Base-by-base conservation (phyloP, 1,140 invertebrate genomes). In the Centruroides sculpturatus region DNA sequence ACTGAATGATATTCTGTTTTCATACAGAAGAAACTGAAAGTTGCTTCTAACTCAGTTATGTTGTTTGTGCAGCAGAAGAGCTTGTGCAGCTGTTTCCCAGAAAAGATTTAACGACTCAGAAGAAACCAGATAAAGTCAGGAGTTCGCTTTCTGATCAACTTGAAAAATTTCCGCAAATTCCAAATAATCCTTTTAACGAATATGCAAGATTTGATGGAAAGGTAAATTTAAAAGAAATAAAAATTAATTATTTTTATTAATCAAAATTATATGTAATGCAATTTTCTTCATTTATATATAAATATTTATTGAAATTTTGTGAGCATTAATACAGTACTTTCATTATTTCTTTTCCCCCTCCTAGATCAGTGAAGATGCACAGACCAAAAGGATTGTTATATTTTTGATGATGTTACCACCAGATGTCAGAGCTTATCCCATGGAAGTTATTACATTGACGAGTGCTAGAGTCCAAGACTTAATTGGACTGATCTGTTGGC, bases 401-500 rank as follows among this genome's bases (percentile, higher is more conserved):
- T 97, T 87, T 70, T 80, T 95, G 70, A 89, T 85, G 55, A 89
- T 95, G 84, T 73, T 91, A 12, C 81, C 85, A 36, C 81, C 83
- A 60, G 82, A 85, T 50, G 81, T 89, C 64, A 79, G 89, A 61
- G 82, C 82, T 63, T 94, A 91, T 78, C 92, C 92, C 1, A 76
- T 96, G 69, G 78, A 83, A 69, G 82, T 96, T 23, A 81, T 81
- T 65, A 85, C 93, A 47, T 76, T 91, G 59, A 80, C 84, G 36
- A 83, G 79, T 68, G 90, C 92, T 34, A 92, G 87, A 77, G 89
- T 96, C 47, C 77, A 82, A 65, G 92, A 98, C 71, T 80, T 96
- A n/a, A 89, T 97, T 73, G 93, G 93, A 23, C 81, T 96, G 23
- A 90, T 89, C 67, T 91, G 90, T 73, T 93, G 78, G 77, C 77